These are phyloP conservation scores for Halocynthia aurantium DNA, from an alignment of 23 tunicate genomes.

Conservation along the genomic window DNA sequence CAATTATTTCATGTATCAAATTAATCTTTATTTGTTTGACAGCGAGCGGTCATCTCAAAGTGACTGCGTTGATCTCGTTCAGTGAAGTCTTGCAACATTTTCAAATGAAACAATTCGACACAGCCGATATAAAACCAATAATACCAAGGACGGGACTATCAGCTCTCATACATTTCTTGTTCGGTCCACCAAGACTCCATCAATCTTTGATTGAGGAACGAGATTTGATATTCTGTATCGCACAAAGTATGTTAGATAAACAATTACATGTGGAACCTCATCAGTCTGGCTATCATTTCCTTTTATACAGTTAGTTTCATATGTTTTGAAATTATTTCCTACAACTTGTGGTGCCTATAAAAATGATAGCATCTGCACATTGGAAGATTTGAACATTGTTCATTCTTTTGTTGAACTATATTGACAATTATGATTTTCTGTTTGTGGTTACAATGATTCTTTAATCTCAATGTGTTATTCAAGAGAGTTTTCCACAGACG, in stretches of 20 bases:
- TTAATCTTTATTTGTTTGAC: background rate
- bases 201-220: slow-evolving; percentile 39
- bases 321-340: background rate
- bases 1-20: background rate
- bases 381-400: too few species aligned
- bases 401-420: too few species aligned
- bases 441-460: too few species aligned
- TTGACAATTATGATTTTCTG: too few species aligned
- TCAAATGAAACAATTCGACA: slow-evolving; percentile 26
- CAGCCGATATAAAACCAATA: background rate
- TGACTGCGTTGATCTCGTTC: slow-evolving; percentile 31
- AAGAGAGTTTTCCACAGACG: too few species aligned
- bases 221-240: slow-evolving; percentile 43
- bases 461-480: too few species aligned
- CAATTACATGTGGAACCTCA: background rate
- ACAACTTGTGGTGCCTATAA: too few species aligned
- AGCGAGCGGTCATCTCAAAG: slow-evolving; percentile 37
- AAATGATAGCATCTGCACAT: too few species aligned
- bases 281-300: background rate
- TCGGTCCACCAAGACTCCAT: slow-evolving; percentile 33
- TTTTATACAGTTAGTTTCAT: slow-evolving; percentile 6
- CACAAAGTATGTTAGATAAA: slow-evolving; percentile 24
- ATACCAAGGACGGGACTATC: slow-evolving; percentile 23
- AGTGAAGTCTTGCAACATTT: slow-evolving; percentile 60
- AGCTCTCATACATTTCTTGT: slow-evolving; percentile 16